A percentile compares a stretch with the other conserved stretches of the same genome.
These are phyloP conservation scores for Nowickia ferox DNA, from an alignment of 2,888 invertebrate genomes.

Conservation along the genomic window DNA sequence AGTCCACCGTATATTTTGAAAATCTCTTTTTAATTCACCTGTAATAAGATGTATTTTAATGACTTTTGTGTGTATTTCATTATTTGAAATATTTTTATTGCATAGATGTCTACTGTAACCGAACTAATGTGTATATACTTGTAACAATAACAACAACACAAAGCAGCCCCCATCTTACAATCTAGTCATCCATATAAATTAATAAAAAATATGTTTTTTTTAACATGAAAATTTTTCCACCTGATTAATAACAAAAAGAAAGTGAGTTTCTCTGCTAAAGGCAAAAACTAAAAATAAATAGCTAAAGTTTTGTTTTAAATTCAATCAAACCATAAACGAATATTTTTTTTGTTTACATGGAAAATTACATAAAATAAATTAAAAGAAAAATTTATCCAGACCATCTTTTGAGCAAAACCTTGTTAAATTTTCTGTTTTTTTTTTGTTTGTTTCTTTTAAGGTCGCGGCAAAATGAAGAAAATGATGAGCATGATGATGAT, in stretches of 20 bases:
- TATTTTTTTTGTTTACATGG: neutral
- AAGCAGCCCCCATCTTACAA: neutral
- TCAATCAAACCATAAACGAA: slow-evolving; percentile 14
- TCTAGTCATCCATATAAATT: neutral
- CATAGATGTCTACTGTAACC: too few species aligned
- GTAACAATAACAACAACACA: too few species aligned
- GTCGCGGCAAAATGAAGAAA: slow-evolving; percentile 93
- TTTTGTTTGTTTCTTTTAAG: slow-evolving; percentile 82
- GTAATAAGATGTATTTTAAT: too few species aligned
- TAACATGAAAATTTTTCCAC: slow-evolving; percentile 4
- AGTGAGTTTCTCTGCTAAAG: slow-evolving; percentile 2
- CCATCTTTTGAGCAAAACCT: slow-evolving; percentile 47
- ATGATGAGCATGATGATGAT: slow-evolving; percentile 97
- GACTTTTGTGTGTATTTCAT: too few species aligned
- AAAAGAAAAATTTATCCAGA: slow-evolving; percentile 76
- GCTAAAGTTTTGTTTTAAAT: neutral
- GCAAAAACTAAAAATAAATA: neutral
- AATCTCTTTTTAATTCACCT: too few species aligned
- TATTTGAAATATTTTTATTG: too few species aligned
- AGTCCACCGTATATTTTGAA: too few species aligned
- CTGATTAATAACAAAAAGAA: neutral
- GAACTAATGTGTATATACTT: too few species aligned
- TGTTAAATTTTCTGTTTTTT: slow-evolving; percentile 50
- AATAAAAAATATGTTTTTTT: neutral
- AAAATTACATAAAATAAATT: neutral